A percentile compares a stretch with the other conserved stretches of the same genome.
Evolutionary conservation across 2,888 invertebrate species (phyloP).

Genomic region (Drosophila mayaguana): DNA sequence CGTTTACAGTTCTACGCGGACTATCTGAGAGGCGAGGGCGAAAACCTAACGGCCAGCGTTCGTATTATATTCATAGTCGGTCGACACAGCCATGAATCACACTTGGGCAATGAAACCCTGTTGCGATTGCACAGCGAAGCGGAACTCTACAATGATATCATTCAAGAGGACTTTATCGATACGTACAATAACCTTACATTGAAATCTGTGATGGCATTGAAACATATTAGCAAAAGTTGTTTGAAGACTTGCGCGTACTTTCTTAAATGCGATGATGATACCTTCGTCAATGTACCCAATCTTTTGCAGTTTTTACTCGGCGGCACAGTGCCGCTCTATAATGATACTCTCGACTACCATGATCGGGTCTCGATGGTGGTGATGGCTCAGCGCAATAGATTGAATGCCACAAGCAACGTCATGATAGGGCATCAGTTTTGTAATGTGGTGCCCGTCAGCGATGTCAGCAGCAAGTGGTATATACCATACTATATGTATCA

Average conservation of each 20-base stretch:
- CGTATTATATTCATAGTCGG: constrained; percentile 83
- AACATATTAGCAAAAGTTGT: constrained; percentile 91
- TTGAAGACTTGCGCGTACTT: constrained; percentile 87
- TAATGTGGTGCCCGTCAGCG: constrained; percentile 90
- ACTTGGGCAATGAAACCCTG: constrained; percentile 86
- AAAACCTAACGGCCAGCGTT: constrained; percentile 57
- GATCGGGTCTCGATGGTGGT: constrained; percentile 77
- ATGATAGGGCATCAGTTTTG: constrained; percentile 92
- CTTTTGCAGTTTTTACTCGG: constrained; percentile 86
- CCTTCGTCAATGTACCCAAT: constrained; percentile 92
- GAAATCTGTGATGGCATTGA: constrained; percentile 93
- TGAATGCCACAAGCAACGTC: constrained; percentile 85
- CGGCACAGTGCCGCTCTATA: constrained; percentile 84
- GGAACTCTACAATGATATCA: constrained; percentile 89
- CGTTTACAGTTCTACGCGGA: constrained; percentile 74
- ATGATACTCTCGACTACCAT: constrained; percentile 82
- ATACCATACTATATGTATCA: constrained; percentile 92
- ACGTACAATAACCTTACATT: constrained; percentile 94
- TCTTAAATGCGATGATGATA: constrained; percentile 95
- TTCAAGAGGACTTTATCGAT: constrained; percentile 93
- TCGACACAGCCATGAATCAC: constrained; percentile 67
- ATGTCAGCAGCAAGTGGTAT: constrained; percentile 92
- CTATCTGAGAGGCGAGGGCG: constrained; percentile 63
- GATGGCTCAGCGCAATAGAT: constrained; percentile 75
- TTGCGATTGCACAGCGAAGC: constrained; percentile 89